phyloP scores from a whole-genome alignment of 2,888 invertebrate species.

The Harpalus rubripes region DNA sequence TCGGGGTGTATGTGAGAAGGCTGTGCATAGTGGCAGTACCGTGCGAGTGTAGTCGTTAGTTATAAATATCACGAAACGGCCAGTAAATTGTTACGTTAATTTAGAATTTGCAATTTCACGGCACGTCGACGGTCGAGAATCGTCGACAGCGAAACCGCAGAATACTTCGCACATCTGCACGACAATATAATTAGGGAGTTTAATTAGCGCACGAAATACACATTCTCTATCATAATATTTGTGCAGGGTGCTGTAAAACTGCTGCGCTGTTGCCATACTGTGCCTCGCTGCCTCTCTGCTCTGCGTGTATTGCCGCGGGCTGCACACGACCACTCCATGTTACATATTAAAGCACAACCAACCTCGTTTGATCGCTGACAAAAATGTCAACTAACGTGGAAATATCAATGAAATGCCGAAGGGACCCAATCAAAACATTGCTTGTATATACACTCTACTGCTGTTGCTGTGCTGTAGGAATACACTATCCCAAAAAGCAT shows the following conservation, averaged over 20 bases:
- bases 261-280: constrained; percentile 38
- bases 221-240: constrained; percentile 67
- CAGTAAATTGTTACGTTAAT: constrained; percentile 64
- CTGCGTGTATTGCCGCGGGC: constrained; percentile 18
- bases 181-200: constrained; percentile 66
- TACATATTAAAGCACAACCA: constrained; percentile 31
- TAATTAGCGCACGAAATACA: constrained; percentile 66
- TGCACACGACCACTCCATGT: constrained; percentile 32
- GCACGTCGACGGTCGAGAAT: constrained; percentile 58
- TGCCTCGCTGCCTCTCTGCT: constrained; percentile 18
- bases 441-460: not conserved
- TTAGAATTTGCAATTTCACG: constrained; percentile 67
- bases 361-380: constrained; percentile 21
- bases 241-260: constrained; percentile 64
- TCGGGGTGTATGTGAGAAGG: not conserved
- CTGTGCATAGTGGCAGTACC: not conserved
- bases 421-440: not conserved
- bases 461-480: not conserved
- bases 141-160: constrained; percentile 61
- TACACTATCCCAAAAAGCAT: constrained; percentile 2
- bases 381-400: constrained; percentile 35
- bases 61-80: constrained; percentile 63
- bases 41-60: constrained; percentile 51
- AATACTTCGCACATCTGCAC: constrained; percentile 65
- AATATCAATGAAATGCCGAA: constrained; percentile 12